Evolutionary conservation across 2,797 vertebrate genomes (phyloP), one percentile per base, ranked within the genome.

Genomic region (Sebastes miniatus): DNA sequence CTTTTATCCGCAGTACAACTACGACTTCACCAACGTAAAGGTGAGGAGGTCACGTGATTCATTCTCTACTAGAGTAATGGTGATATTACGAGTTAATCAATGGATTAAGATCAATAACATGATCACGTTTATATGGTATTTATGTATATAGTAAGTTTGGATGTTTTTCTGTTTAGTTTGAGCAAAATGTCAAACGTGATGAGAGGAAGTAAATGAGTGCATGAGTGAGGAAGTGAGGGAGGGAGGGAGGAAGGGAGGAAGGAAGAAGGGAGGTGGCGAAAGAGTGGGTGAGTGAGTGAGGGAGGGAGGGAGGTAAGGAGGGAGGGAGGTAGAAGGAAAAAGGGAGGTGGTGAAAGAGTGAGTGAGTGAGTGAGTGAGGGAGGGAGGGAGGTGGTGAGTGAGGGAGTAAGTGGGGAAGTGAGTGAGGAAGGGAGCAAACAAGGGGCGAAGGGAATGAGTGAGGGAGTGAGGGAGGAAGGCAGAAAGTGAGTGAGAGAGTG

Each of bases 21-120:
- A 86, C 56, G 88, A 95, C 86, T 94, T 94, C 84, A 93, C 91
- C 54, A 20, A 80, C 16, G 13, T 90, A 0, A 79, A 88, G 91
- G 93, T 93, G 52, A 79, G 67, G 3, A 32, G 13, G 8, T 7
- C 58, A 32, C 39, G 2, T 16, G 39, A 14, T 43, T 43, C 39
- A 14, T 12, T 36, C 1, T 54, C 9, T 10, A 5, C n/a, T 54
- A 22, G 20, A 54, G 0, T 22, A 54, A 12, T 6, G 0, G 54
- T 12, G 5, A 57, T 57, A 1, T 36, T 14, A 36, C 3, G 13
- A 22, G 32, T n/a, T 61, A 3, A 36, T 22, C 5, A 25, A 62
- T 20, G 16, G 10, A n/a, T 36, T 25, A 5, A 36, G 11, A 31
- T 32, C 20, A 7, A 31, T 11, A 20, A 34, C 31, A 25, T 1